phyloP scores from a whole-genome alignment of 2,888 invertebrate species.

The Lepas anatifera region DNA sequence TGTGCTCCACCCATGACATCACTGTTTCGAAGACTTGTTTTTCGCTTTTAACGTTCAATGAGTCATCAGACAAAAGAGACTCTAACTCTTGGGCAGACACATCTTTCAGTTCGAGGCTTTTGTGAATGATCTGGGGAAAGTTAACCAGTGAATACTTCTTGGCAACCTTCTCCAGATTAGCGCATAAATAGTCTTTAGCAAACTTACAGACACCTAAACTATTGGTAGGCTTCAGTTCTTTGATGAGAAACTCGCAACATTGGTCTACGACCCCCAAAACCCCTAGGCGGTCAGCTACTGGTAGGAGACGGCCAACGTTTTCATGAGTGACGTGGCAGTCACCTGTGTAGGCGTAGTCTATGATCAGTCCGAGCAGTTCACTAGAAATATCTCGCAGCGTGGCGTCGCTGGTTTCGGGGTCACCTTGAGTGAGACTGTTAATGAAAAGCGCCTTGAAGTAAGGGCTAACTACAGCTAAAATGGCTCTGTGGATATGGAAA shows the following conservation, averaged over 20 bases:
- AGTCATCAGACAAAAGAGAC: conserved; percentile 53
- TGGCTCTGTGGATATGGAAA: conserved; percentile 53
- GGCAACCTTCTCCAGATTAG: conserved; percentile 43
- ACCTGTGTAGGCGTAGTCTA: conserved; percentile 64
- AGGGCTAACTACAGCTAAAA: conserved; percentile 57
- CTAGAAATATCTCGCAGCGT: conserved; percentile 39
- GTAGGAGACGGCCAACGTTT: conserved; percentile 55
- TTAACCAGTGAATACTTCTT: not conserved
- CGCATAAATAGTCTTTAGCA: conserved; percentile 55
- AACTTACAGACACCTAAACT: conserved; percentile 58
- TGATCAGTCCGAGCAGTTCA: conserved; percentile 47
- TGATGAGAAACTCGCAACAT: conserved; percentile 52
- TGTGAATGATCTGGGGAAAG: not conserved
- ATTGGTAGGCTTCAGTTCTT: conserved; percentile 50
- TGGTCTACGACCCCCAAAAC: conserved; percentile 56
- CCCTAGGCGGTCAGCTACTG: conserved; percentile 58
- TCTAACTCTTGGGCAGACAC: conserved; percentile 48
- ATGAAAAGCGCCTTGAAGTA: conserved; percentile 60
- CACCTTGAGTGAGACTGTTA: conserved; percentile 49
- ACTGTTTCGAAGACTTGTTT: conserved; percentile 61
- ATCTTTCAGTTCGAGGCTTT: conserved; percentile 45
- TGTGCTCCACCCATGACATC: conserved; percentile 54
- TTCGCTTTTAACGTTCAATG: conserved; percentile 57
- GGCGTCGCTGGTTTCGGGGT: conserved; percentile 48
- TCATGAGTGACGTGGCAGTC: conserved; percentile 48